These are phyloP conservation scores for Cathartes aura DNA, from an alignment of 2,113 vertebrate genomes.

Conservation along the genomic window DNA sequence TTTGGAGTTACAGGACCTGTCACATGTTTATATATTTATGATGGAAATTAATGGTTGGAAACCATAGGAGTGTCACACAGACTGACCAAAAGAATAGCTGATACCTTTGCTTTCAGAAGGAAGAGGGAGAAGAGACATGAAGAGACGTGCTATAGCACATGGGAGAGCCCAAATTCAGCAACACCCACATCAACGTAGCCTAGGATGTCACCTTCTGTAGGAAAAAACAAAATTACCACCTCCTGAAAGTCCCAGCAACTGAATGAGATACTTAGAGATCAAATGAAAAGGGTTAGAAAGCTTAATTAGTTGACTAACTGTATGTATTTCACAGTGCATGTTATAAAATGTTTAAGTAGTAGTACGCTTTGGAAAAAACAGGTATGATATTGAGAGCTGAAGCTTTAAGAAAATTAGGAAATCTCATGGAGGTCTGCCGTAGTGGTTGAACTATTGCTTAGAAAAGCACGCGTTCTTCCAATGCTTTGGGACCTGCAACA, in stretches of 20 bases:
- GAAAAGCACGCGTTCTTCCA: fast-evolving
- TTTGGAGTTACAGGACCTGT: neutral
- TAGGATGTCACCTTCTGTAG: neutral
- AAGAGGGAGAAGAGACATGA: neutral
- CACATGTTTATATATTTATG: neutral
- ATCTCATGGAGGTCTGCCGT: neutral
- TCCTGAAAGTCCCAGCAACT: neutral
- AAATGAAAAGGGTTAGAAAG: neutral
- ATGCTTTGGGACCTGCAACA: neutral
- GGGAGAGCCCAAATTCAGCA: neutral
- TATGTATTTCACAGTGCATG: neutral
- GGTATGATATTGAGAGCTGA: neutral
- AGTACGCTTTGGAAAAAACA: neutral
- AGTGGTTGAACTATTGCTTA: neutral
- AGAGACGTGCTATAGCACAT: neutral
- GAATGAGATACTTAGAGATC: neutral
- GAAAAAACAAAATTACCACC: neutral
- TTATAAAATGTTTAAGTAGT: neutral
- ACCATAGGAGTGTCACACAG: neutral
- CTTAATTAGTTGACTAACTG: neutral
- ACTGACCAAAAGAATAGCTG: neutral
- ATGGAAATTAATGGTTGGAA: neutral
- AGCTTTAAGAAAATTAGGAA: neutral
- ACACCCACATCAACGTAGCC: neutral
- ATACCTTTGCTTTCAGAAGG: neutral